Percentiles rank a stretch among this genome's conserved stretches.
phyloP scores from a whole-genome alignment of 2,888 invertebrate species.

The Polymixis lichenea region DNA sequence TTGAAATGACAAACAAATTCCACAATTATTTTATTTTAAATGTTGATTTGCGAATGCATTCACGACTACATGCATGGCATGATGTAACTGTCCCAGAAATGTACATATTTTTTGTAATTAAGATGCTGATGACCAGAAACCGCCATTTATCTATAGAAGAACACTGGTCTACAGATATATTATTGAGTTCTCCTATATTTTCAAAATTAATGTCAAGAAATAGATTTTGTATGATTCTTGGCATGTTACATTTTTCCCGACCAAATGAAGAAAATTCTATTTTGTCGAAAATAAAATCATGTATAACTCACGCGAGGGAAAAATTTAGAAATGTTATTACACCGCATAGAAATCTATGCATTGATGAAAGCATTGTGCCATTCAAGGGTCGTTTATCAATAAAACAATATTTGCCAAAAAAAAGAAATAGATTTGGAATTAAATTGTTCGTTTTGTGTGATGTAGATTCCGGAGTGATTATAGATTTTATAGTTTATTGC shows the following conservation, averaged over 20 bases:
- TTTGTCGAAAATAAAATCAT: conserved; percentile 21
- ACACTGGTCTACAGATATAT: conserved; percentile 25
- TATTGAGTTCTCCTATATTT: conserved; percentile 51
- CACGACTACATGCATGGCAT: conserved; percentile 48
- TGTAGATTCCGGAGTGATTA: conserved; percentile 46
- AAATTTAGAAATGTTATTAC: conserved; percentile 39
- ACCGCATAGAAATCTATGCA: conserved; percentile 41
- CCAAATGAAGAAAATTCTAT: conserved; percentile 39
- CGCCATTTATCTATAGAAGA: conserved; percentile 18
- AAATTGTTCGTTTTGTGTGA: conserved; percentile 52
- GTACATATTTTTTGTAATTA: conserved; percentile 56
- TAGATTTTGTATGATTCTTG: conserved; percentile 55
- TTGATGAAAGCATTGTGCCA: conserved; percentile 52
- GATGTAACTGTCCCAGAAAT: conserved; percentile 50
- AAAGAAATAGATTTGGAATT: conserved; percentile 35
- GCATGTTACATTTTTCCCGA: conserved; percentile 43
- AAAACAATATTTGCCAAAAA: conserved; percentile 55
- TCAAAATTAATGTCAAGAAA: conserved; percentile 48
- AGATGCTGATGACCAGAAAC: conserved; percentile 59
- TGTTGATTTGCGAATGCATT: conserved; percentile 45
- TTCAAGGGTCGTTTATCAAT: conserved; percentile 48
- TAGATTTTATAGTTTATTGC: conserved; percentile 60
- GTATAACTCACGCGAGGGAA: conserved; percentile 38
- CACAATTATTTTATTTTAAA: conserved; percentile 32
- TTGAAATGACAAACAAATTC: conserved; percentile 39